Evolutionary conservation across 2,113 vertebrate species (phyloP), one percentile per base, ranked within the genome.

Genomic region (Oceanodroma tethys): DNA sequence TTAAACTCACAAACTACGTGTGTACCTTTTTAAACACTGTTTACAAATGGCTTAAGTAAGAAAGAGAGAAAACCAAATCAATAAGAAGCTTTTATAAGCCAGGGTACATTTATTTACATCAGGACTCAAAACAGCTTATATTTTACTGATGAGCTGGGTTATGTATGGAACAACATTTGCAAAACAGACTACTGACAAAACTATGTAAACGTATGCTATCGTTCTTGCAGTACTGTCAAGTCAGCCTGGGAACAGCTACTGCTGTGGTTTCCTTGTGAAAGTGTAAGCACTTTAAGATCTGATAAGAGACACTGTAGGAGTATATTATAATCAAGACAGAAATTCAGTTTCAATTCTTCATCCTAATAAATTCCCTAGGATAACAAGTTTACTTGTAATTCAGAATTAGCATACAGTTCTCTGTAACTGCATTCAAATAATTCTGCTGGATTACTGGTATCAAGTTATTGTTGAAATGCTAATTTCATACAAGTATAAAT

Each of bases 211-310:
- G 3, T 8, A 34, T 45, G 30, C 84, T 84, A 55, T 13, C 25
- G 9, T 67, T 75, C 90, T 53, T 45, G 63, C 58, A 73, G 53
- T 70, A 58, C 52, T 95, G 88, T 93, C 90, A 95, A 90, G 67
- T 88, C 88, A 95, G 95, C 95, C 74, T 94, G 96, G 86, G 95
- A 97, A 97, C 85, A 92, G 88, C 92, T 86, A 66, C 90, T 92
- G 85, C 88, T 90, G 95, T 66, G 88, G 90, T 93, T 97, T 97
- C 93, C 82, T 97, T 97, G 50, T 90, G 88, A 97, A 96, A 92
- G 82, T 80, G 42, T 96, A 94, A 94, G 93, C 93, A 78, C 85
- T 83, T 80, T 53, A 36, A 42, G 11, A 96, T 95, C 96, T 96
- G 95, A 90, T 96, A 97, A 93, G 56, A 90, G 48, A 65, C 47